Evolutionary conservation across 2,797 vertebrate species (phyloP).

Genomic region (Phyllotis vaccarum): DNA sequence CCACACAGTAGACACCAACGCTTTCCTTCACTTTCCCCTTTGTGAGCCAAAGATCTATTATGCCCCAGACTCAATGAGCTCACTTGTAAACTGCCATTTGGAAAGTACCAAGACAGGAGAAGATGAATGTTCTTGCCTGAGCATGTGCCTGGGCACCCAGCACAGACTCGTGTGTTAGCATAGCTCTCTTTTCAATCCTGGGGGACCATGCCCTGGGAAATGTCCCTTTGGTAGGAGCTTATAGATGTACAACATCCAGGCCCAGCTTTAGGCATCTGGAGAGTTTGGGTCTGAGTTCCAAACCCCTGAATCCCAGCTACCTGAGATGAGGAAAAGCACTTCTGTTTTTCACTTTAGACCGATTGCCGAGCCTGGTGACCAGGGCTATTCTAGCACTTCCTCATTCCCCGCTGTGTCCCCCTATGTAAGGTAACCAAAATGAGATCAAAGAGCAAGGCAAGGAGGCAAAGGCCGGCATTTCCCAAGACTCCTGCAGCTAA

Average conservation of each 20-base stretch:
- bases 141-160: neutral
- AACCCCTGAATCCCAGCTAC: neutral
- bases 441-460: fast-evolving
- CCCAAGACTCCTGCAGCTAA: neutral
- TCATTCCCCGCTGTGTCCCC: neutral
- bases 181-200: fast-evolving
- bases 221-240: fast-evolving
- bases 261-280: fast-evolving
- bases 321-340: neutral
- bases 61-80: fast-evolving
- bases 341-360: too few relatives aligned
- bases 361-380: fast-evolving
- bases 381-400: fast-evolving
- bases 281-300: neutral
- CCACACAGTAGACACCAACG: neutral
- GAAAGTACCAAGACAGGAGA: neutral
- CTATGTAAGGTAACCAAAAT: neutral
- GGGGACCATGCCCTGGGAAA: fast-evolving
- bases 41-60: neutral
- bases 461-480: neutral
- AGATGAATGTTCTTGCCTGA: fast-evolving
- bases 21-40: neutral
- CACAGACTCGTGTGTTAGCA: fast-evolving
- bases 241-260: too few relatives aligned
- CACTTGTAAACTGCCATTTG: neutral